These are phyloP conservation scores for Phoenoteleia sp. DNA, from an alignment of 2,888 invertebrate species.

Conservation along the genomic window DNA sequence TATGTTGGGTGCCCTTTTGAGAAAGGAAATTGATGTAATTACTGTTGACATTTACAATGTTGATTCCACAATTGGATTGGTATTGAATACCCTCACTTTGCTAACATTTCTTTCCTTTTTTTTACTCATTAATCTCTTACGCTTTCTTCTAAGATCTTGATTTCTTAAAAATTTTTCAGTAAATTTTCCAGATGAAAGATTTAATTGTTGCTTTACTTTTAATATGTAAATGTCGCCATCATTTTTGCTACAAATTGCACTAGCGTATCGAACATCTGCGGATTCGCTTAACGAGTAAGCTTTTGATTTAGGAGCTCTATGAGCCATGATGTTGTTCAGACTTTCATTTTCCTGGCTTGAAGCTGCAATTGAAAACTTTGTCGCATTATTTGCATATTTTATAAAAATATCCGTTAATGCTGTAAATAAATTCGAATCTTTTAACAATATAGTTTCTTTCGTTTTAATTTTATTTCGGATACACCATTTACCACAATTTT, in stretches of 20 bases:
- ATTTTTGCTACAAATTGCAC: constrained; percentile 13
- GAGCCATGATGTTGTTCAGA: constrained; percentile 27
- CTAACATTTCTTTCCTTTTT: constrained; percentile 7
- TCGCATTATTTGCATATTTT: constrained; percentile 30
- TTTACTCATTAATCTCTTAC: background rate
- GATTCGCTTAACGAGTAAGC: constrained; percentile 20
- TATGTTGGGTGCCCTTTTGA: too few species aligned
- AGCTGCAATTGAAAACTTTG: constrained; percentile 23
- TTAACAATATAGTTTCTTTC: background rate
- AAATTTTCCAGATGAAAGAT: background rate
- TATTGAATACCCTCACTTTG: background rate
- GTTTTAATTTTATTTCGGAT: background rate
- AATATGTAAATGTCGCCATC: constrained; percentile 13
- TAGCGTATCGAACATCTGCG: constrained; percentile 8
- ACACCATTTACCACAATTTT: constrained; percentile 51
- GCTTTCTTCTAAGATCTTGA: background rate
- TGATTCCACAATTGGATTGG: constrained; percentile 24
- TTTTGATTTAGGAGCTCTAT: constrained; percentile 33
- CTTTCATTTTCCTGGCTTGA: constrained; percentile 33
- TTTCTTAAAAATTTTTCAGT: background rate
- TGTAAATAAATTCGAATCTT: background rate
- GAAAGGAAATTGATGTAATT: background rate
- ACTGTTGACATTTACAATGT: background rate
- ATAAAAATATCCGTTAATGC: too few species aligned
- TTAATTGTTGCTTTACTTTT: background rate